Conservation (phyloP, 2,888 invertebrate genomes). For the Acleris sparsana region DNA sequence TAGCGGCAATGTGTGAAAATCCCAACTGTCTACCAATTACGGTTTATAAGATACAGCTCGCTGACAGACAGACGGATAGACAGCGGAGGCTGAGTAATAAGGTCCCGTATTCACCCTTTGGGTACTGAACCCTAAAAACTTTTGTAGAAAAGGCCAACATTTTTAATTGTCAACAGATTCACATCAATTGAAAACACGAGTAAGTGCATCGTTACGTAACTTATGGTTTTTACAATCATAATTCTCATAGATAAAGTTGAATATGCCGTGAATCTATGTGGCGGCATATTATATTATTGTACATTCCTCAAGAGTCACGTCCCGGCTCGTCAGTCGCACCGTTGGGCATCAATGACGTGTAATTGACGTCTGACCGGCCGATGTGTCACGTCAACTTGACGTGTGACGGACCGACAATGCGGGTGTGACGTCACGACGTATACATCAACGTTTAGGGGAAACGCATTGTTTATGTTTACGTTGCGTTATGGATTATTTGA, state of each 20-base stretch:
- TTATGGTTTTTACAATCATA: too few relatives aligned
- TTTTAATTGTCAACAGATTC: too few relatives aligned
- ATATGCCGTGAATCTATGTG: background rate
- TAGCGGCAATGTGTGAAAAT: too few relatives aligned
- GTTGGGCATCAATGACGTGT: conserved; percentile 55
- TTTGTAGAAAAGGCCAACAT: too few relatives aligned
- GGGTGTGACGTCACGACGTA: conserved; percentile 44
- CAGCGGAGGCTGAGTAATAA: too few relatives aligned
- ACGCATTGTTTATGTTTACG: conserved; percentile 16
- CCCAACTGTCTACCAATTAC: too few relatives aligned
- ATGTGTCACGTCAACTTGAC: conserved; percentile 52
- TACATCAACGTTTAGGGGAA: conserved; percentile 24
- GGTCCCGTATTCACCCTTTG: too few relatives aligned
- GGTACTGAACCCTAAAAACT: too few relatives aligned
- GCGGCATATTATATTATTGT: conserved; percentile 42
- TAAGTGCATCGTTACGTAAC: too few relatives aligned
- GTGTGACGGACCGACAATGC: conserved; percentile 54
- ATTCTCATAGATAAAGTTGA: background rate
- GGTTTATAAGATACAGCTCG: too few relatives aligned
- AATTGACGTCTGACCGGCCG: conserved; percentile 61
- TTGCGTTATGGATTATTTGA: conserved; percentile 1
- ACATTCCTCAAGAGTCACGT: conserved; percentile 50
- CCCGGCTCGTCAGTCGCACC: conserved; percentile 44
- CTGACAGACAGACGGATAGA: too few relatives aligned
- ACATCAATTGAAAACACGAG: too few relatives aligned